These are phyloP conservation scores for Punctoribates punctum DNA, from an alignment of 2,888 invertebrate genomes.

Conservation along the genomic window DNA sequence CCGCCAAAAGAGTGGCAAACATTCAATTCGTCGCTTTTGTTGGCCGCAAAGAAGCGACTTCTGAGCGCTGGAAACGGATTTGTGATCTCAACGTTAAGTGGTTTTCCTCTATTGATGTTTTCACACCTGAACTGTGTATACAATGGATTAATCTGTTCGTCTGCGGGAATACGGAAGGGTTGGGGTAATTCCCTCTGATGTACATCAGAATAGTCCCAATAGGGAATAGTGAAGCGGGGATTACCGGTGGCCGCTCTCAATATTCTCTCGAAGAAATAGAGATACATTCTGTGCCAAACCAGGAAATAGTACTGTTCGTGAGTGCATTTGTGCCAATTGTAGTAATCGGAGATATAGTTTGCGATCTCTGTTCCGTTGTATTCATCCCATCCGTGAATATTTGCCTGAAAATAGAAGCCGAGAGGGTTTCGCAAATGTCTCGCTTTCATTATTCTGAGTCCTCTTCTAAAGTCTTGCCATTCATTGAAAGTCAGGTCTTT, in stretches of 20 bases:
- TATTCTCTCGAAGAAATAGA: background rate
- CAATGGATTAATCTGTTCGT: background rate
- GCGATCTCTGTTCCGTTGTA: background rate
- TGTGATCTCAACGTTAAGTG: background rate
- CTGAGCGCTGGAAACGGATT: background rate
- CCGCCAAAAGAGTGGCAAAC: conserved; percentile 5
- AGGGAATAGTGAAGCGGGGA: background rate
- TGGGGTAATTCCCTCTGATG: background rate
- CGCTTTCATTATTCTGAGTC: background rate
- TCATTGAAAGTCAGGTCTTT: background rate
- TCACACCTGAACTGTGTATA: background rate
- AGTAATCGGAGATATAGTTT: background rate
- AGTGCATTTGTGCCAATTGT: background rate
- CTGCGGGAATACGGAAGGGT: background rate
- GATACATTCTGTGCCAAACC: background rate
- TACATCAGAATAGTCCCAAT: background rate
- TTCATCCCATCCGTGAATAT: background rate
- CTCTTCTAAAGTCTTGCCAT: conserved; percentile 3
- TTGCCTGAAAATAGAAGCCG: background rate
- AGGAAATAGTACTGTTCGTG: background rate
- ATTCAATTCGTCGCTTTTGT: conserved; percentile 7
- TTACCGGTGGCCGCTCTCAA: background rate
- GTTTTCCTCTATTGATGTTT: background rate
- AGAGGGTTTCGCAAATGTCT: background rate
- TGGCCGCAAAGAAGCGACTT: background rate